Percentiles rank a stretch among this genome's conserved stretches.
These are phyloP conservation scores for Popillia japonica DNA, from an alignment of 1,140 invertebrate species.

Conservation along the genomic window DNA sequence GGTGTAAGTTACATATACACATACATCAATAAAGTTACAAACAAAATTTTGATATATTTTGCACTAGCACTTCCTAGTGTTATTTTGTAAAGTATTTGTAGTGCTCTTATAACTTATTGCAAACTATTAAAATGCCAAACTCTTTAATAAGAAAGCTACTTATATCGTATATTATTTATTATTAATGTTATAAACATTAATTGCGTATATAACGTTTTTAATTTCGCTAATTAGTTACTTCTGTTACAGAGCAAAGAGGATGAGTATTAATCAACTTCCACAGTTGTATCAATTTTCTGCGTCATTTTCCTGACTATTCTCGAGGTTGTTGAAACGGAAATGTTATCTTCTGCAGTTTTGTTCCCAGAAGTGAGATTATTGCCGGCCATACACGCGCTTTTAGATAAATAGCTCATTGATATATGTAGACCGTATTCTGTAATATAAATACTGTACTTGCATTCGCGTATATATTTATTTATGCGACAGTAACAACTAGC, in stretches of 20 bases:
- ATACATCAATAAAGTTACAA: too few species aligned
- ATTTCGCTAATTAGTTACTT: constrained; percentile 21
- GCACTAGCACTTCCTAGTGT: too few species aligned
- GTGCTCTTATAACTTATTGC: too few species aligned
- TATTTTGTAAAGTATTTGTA: too few species aligned
- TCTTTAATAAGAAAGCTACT: too few species aligned
- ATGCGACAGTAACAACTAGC: neutral
- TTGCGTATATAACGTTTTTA: constrained; percentile 8
- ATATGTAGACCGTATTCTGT: neutral
- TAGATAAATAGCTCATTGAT: constrained; percentile 29
- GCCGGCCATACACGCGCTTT: constrained; percentile 44
- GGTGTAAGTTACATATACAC: too few species aligned
- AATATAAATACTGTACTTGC: neutral
- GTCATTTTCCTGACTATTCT: constrained; percentile 50
- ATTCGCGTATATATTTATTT: neutral
- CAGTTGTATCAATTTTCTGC: constrained; percentile 36
- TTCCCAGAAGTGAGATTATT: constrained; percentile 51
- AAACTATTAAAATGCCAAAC: too few species aligned
- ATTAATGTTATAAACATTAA: neutral
- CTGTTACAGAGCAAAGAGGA: constrained; percentile 31
- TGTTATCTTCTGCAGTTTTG: constrained; percentile 54
- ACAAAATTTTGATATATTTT: too few species aligned
- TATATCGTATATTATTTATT: too few species aligned
- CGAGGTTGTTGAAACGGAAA: constrained; percentile 56
- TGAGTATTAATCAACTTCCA: constrained; percentile 27